phyloP scores from a whole-genome alignment of 2,888 invertebrate genomes.

The Ariolimax columbianus region DNA sequence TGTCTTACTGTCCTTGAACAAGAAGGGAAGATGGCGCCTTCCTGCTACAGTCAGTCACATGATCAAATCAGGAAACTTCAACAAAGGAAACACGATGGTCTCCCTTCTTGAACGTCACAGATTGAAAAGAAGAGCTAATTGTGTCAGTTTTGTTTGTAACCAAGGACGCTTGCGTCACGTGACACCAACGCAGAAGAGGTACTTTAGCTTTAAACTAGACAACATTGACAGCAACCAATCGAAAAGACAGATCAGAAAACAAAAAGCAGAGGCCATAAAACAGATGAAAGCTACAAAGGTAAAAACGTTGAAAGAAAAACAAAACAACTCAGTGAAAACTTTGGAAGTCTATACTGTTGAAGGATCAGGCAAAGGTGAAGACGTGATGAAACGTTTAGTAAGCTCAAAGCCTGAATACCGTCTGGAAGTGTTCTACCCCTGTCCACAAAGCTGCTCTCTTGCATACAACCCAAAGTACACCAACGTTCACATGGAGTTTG shows the following conservation, averaged over 20 bases:
- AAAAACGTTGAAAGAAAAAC: not conserved
- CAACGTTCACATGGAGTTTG: slow-evolving; percentile 9
- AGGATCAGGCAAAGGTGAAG: not conserved
- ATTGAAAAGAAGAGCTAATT: slow-evolving; percentile 54
- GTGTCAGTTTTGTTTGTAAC: slow-evolving; percentile 52
- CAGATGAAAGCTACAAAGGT: too few relatives aligned
- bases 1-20: slow-evolving; percentile 67
- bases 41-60: slow-evolving; percentile 60
- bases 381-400: not conserved
- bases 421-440: slow-evolving; percentile 54
- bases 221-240: slow-evolving; percentile 19
- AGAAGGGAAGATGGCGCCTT: slow-evolving; percentile 66
- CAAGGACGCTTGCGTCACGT: slow-evolving; percentile 23
- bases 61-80: slow-evolving; percentile 45
- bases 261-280: slow-evolving; percentile 13
- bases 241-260: slow-evolving; percentile 23
- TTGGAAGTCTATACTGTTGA: slow-evolving; percentile 14
- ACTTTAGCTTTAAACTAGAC: slow-evolving; percentile 46
- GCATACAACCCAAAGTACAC: slow-evolving; percentile 57
- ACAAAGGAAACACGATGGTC: slow-evolving; percentile 30
- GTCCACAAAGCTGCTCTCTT: slow-evolving; percentile 54
- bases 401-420: slow-evolving; percentile 38
- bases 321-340: not conserved
- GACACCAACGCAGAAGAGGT: slow-evolving; percentile 30
- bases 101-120: slow-evolving; percentile 56